A percentile compares a stretch with the other conserved stretches of the same genome.
Conservation (phyloP, 1,140 invertebrate species). For the Acyrthosiphon pisum region DNA sequence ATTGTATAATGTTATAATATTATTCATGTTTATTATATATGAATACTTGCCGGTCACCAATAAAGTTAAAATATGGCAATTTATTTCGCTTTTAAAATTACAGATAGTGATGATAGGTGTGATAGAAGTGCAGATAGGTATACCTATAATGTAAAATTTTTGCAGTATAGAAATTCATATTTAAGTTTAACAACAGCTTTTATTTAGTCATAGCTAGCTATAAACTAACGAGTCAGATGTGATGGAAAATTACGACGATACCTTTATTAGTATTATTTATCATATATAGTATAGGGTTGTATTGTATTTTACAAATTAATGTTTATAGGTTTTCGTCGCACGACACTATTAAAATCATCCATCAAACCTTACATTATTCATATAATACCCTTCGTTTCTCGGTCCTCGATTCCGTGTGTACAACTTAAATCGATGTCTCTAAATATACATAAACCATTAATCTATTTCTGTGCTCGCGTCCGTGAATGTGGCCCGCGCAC, state of each 20-base stretch:
- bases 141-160: not conserved
- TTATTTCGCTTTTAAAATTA: not conserved
- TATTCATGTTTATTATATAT: not conserved
- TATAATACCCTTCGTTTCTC: not conserved
- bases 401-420: not conserved
- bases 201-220: not conserved
- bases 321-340: not conserved
- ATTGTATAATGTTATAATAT: not conserved
- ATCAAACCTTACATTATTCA: not conserved
- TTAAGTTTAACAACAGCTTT: not conserved
- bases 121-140: too few species aligned
- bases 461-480: not conserved
- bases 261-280: not conserved
- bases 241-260: not conserved
- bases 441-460: constrained; percentile 20
- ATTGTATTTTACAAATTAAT: not conserved
- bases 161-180: not conserved
- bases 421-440: constrained; percentile 16
- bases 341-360: not conserved
- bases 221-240: not conserved
- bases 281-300: not conserved
- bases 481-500: not conserved
- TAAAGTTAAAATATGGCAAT: not conserved
- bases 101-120: too few species aligned
- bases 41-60: not conserved